Evolutionary conservation across 2,888 invertebrate genomes (phyloP).

Genomic region (Parnassius glacialis): DNA sequence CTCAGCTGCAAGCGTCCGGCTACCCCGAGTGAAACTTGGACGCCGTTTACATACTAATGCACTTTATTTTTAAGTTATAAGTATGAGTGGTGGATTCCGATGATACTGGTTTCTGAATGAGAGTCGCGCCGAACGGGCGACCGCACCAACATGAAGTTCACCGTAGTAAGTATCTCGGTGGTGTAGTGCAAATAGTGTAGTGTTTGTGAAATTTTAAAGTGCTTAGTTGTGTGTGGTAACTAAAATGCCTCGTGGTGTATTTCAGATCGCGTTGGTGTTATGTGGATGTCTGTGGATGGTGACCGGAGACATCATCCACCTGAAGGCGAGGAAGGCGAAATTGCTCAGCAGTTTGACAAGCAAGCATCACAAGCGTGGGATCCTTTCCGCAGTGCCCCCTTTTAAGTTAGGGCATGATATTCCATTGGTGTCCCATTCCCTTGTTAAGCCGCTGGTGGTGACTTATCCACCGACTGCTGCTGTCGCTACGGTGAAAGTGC

Average conservation of each 20-base stretch:
- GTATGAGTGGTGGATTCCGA: slow-evolving; percentile 58
- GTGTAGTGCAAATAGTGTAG: slow-evolving; percentile 32
- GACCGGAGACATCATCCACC: slow-evolving; percentile 55
- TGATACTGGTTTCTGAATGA: slow-evolving; percentile 54
- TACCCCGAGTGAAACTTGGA: slow-evolving; percentile 64
- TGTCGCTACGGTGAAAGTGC: slow-evolving; percentile 70
- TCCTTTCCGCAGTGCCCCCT: slow-evolving; percentile 63
- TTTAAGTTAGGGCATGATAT: slow-evolving; percentile 75
- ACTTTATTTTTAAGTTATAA: slow-evolving; percentile 64
- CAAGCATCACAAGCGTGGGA: slow-evolving; percentile 67
- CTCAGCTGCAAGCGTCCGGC: slow-evolving; percentile 62
- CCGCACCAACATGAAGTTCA: slow-evolving; percentile 60
- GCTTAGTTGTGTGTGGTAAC: slow-evolving; percentile 36
- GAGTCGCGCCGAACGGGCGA: slow-evolving; percentile 60
- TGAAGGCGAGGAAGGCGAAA: slow-evolving; percentile 55
- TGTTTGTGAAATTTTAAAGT: slow-evolving; percentile 30
- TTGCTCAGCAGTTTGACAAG: slow-evolving; percentile 50
- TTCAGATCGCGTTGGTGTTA: slow-evolving; percentile 68
- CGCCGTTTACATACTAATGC: slow-evolving; percentile 69
- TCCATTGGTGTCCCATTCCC: slow-evolving; percentile 69
- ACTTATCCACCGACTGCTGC: slow-evolving; percentile 71
- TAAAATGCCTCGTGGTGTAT: slow-evolving; percentile 51
- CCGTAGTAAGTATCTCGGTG: slow-evolving; percentile 54
- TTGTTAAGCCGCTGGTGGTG: slow-evolving; percentile 71
- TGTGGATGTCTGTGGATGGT: slow-evolving; percentile 54